Percentiles rank a stretch among this genome's conserved stretches.
These are phyloP conservation scores for Knipowitschia caucasica DNA, from an alignment of 2,797 vertebrate genomes.

Conservation along the genomic window DNA sequence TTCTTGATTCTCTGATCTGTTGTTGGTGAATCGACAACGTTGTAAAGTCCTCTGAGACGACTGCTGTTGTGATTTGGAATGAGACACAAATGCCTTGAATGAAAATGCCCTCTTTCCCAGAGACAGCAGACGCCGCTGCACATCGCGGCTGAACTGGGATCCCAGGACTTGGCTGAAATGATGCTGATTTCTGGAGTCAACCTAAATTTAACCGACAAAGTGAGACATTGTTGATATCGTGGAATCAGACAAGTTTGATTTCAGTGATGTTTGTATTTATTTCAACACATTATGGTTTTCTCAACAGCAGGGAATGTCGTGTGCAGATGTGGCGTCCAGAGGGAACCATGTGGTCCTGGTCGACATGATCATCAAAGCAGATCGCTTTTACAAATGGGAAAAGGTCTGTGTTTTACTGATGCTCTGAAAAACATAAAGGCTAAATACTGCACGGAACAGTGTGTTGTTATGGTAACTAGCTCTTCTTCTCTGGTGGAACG, in stretches of 20 bases:
- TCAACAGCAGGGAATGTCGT: slow-evolving; percentile 85
- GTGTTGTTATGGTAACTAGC: too few species aligned
- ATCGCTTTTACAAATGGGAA: slow-evolving; percentile 87
- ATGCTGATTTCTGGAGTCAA: slow-evolving; percentile 84
- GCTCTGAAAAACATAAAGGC: neutral
- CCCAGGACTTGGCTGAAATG: slow-evolving; percentile 84
- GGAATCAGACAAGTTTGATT: too few species aligned
- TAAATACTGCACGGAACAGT: too few species aligned
- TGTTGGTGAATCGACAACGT: too few species aligned
- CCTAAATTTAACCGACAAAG: slow-evolving; percentile 85
- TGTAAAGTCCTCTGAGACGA: too few species aligned
- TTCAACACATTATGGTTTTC: neutral
- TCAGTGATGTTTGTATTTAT: too few species aligned
- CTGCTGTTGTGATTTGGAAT: too few species aligned
- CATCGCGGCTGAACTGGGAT: slow-evolving; percentile 81
- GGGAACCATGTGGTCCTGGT: slow-evolving; percentile 83
- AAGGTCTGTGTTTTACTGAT: slow-evolving; percentile 67
- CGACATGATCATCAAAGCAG: slow-evolving; percentile 93
- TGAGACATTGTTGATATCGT: slow-evolving; percentile 41
- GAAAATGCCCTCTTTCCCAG: slow-evolving; percentile 71
- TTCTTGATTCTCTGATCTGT: too few species aligned
- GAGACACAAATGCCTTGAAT: too few species aligned
- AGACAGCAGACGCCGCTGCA: slow-evolving; percentile 86
- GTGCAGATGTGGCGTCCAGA: slow-evolving; percentile 85
- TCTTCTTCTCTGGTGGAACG: neutral